These are phyloP conservation scores for Monopis laevigella DNA, from an alignment of 2,888 invertebrate species.

Conservation along the genomic window DNA sequence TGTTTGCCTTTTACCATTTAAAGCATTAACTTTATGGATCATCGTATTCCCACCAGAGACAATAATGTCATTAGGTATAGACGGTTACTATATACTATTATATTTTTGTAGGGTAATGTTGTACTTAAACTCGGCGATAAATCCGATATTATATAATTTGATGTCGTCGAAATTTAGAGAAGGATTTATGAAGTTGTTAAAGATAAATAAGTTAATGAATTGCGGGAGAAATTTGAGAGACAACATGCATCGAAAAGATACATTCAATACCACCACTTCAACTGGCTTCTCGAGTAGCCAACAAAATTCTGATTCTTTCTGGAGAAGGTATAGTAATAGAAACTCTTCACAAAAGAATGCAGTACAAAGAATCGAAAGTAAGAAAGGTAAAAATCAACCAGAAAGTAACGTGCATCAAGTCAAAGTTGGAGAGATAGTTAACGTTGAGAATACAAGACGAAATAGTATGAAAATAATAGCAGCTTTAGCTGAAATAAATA, in stretches of 20 bases:
- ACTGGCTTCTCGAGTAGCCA: slow-evolving; percentile 68
- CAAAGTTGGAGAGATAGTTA: slow-evolving; percentile 54
- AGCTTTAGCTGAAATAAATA: slow-evolving; percentile 42
- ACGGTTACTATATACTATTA: slow-evolving; percentile 83
- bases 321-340: slow-evolving; percentile 69
- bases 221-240: slow-evolving; percentile 50
- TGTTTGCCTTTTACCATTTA: slow-evolving; percentile 87
- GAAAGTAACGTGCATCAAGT: slow-evolving; percentile 37
- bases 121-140: slow-evolving; percentile 90
- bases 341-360: slow-evolving; percentile 49
- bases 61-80: slow-evolving; percentile 75
- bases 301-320: slow-evolving; percentile 69
- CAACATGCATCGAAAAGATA: slow-evolving; percentile 71
- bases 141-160: slow-evolving; percentile 90
- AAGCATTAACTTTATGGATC: slow-evolving; percentile 88
- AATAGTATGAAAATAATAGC: slow-evolving; percentile 60
- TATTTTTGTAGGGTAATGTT: slow-evolving; percentile 89
- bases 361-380: slow-evolving; percentile 40
- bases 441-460: slow-evolving; percentile 52
- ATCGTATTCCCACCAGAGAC: slow-evolving; percentile 79
- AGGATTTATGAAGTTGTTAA: slow-evolving; percentile 76
- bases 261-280: slow-evolving; percentile 72
- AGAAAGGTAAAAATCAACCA: slow-evolving; percentile 33
- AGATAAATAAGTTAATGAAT: slow-evolving; percentile 51
- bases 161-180: slow-evolving; percentile 92